These are phyloP conservation scores for Zaprionus davidi DNA, from an alignment of 1,140 invertebrate genomes.

Conservation along the genomic window DNA sequence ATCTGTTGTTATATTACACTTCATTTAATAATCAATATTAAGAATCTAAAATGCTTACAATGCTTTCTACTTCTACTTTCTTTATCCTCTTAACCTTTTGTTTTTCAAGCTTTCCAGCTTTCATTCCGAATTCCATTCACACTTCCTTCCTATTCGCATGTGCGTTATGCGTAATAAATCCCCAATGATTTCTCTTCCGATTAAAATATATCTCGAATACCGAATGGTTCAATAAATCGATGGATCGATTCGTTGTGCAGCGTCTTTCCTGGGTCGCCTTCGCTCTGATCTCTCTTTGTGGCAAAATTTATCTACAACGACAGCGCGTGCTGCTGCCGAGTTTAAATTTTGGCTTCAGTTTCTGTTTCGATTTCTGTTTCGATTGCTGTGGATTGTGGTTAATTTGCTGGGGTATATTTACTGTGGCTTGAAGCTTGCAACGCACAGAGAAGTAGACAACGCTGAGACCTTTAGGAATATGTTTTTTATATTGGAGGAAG, in stretches of 20 bases:
- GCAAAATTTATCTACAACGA: slow-evolving; percentile 1
- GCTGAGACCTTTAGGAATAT: no score
- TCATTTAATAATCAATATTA: background rate
- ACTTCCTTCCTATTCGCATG: slow-evolving; percentile 18
- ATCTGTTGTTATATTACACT: background rate
- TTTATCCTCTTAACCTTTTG: background rate
- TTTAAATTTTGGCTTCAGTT: slow-evolving; percentile 25
- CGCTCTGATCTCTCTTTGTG: slow-evolving; percentile 42
- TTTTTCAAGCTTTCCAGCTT: background rate
- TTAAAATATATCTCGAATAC: slow-evolving; percentile 2
- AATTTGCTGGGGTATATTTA: background rate
- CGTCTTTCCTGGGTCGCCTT: slow-evolving; percentile 67
- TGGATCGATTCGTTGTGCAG: slow-evolving; percentile 18
- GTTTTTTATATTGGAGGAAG: no score
- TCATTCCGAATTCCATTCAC: background rate
- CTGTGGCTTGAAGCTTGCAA: background rate
- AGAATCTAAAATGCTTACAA: background rate
- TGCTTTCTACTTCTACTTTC: background rate
- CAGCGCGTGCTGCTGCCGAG: slow-evolving; percentile 48
- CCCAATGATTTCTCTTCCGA: slow-evolving; percentile 9
- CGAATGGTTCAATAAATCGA: slow-evolving; percentile 1
- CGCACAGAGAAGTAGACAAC: no score
- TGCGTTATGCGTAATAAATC: slow-evolving; percentile 7
- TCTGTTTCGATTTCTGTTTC: slow-evolving; percentile 23
- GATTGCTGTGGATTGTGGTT: background rate